Conservation (phyloP, 2,888 invertebrate genomes). For the Sicus ferrugineus region DNA sequence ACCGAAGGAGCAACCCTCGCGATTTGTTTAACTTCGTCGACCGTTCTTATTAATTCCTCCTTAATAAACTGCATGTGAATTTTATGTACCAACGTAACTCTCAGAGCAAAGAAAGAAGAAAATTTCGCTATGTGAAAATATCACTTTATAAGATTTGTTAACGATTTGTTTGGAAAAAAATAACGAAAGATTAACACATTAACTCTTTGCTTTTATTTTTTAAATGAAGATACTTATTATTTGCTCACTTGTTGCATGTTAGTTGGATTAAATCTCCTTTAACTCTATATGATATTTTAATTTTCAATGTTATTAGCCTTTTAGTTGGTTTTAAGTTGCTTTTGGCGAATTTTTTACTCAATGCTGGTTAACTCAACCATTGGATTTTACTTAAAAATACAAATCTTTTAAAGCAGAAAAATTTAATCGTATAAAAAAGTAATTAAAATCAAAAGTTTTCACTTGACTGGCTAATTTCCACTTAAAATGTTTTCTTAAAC, state of each 20-base stretch:
- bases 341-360: neutral
- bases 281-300: too few relatives aligned
- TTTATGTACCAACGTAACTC: too few relatives aligned
- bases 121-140: too few relatives aligned
- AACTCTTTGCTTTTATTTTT: too few relatives aligned
- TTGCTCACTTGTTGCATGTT: neutral
- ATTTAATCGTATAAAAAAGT: neutral
- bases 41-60: too few relatives aligned
- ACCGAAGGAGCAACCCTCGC: too few relatives aligned
- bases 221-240: too few relatives aligned
- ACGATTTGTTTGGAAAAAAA: too few relatives aligned
- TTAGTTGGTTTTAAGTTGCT: neutral
- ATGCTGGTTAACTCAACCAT: conserved; percentile 3
- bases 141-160: too few relatives aligned
- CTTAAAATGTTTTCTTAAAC: neutral
- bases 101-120: too few relatives aligned
- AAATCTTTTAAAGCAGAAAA: neutral
- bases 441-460: conserved; percentile 12
- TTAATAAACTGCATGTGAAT: too few relatives aligned
- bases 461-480: conserved; percentile 8
- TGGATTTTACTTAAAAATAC: neutral
- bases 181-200: neutral
- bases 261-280: neutral
- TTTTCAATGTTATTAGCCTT: neutral
- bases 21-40: too few relatives aligned